Conservation (phyloP, 2,113 vertebrate genomes). For the Alectura lathami region DNA sequence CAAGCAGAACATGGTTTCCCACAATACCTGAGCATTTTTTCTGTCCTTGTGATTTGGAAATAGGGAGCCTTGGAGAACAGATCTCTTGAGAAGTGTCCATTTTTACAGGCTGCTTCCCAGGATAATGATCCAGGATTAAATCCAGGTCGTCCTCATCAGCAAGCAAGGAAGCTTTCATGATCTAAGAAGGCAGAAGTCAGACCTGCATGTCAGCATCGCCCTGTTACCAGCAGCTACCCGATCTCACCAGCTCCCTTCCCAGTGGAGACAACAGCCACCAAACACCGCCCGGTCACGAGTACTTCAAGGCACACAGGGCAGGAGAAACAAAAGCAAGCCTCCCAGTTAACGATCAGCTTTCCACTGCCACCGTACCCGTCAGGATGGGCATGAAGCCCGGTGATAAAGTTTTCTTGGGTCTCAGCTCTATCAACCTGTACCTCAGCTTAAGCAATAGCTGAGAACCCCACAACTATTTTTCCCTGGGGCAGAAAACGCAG, state of each 20-base stretch:
- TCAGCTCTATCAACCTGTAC: not conserved
- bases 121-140: slow-evolving; percentile 67
- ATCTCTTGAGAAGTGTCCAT: slow-evolving; percentile 77
- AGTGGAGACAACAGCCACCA: not conserved
- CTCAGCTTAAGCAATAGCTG: not conserved
- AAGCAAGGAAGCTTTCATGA: slow-evolving; percentile 97
- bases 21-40: slow-evolving; percentile 78
- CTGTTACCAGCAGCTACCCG: not conserved
- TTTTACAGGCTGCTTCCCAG: slow-evolving; percentile 41
- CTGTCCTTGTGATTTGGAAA: slow-evolving; percentile 73
- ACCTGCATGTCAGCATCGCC: not conserved
- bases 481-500: not conserved
- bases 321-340: not conserved
- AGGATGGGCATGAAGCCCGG: not conserved
- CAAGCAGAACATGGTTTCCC: rapidly evolving
- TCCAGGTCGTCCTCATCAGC: slow-evolving; percentile 89
- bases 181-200: slow-evolving; percentile 72
- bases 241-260: not conserved
- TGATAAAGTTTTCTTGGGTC: not conserved
- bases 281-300: not conserved
- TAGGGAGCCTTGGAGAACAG: slow-evolving; percentile 79
- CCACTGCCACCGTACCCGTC: not conserved
- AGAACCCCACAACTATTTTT: not conserved
- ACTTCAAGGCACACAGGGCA: too few species aligned
- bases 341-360: not conserved